Evolutionary conservation across 2,888 invertebrate genomes (phyloP), one percentile per base, ranked within the genome.

Genomic region (Rhaphigaster nebulosa): DNA sequence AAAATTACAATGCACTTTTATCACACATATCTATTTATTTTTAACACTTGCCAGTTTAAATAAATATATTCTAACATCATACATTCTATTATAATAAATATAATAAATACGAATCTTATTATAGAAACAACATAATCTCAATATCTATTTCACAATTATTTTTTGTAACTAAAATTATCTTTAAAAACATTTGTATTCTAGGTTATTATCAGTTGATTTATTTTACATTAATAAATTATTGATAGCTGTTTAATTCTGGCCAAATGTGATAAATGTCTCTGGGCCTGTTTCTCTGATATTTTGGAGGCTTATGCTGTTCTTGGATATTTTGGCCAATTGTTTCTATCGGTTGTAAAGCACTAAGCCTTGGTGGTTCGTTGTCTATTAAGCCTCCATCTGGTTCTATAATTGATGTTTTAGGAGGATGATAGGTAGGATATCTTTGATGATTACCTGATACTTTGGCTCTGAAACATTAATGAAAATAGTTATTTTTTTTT

Each of bases 281-380:
- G 10, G 84, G 84, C 84, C 84, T n/a, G 45, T n/a, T 84, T 70
- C 56, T 34, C 38, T 90, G 90, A 88, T 91, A 87, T 80, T 91
- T 91, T 23, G 92, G 92, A 13, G 92, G 92, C 26, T 91, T 91
- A n/a, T 90, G 56, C 50, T 90, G 89, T 60, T 92, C 92, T 29
- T 87, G 89, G 12, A 91, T 89, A 5, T 91, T 50, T 34, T 88
- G 84, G 60, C 90, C 90, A 18, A 91, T 84, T 50, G 87, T 80
- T 45, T 80, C 80, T 26, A 87, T 84, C 54, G 92, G 87, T 38
- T 90, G 45, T 23, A 91, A n/a, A 50, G 54, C 88, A 88, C 50
- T 88, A 8, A 56, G 23, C 34, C 38, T 45, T 87, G 52, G 84
- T 26, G 90, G 41, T n/a, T 84, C 34, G 38, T 12, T 84, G 29